Percentiles rank a stretch among this genome's conserved stretches.
These are phyloP conservation scores for Bombus confusus DNA, from an alignment of 1,140 invertebrate species.

Conservation along the genomic window DNA sequence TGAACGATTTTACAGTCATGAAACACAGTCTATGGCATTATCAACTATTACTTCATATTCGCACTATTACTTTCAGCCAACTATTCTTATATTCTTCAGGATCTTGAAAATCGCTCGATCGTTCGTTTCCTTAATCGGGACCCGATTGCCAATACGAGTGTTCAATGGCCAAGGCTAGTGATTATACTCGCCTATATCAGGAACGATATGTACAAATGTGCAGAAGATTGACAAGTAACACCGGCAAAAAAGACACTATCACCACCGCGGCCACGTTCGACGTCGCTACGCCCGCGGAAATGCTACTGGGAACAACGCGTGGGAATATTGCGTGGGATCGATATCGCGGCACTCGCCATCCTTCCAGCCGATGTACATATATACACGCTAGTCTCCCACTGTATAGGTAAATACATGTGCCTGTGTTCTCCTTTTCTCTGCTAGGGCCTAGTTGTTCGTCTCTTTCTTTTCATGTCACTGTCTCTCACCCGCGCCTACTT, in stretches of 20 bases:
- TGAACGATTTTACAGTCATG: neutral
- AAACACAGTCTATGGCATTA: neutral
- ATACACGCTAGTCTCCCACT: conserved; percentile 21
- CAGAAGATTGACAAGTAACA: neutral
- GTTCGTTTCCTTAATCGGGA: neutral
- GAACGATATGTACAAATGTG: neutral
- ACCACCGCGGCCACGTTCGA: conserved; percentile 32
- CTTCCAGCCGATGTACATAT: conserved; percentile 57
- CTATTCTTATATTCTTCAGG: neutral
- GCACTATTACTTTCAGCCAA: neutral
- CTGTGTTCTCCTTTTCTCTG: conserved; percentile 6
- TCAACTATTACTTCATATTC: neutral
- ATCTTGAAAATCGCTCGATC: neutral
- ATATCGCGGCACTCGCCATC: conserved; percentile 74
- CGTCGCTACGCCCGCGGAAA: conserved; percentile 52
- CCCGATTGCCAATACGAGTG: neutral
- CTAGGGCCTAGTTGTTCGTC: conserved; percentile 13
- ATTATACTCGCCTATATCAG: neutral
- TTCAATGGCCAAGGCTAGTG: neutral
- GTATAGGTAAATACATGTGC: conserved; percentile 25
- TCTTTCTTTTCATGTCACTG: neutral
- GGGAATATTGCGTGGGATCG: conserved; percentile 75
- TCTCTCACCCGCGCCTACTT: neutral
- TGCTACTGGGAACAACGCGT: conserved; percentile 63
- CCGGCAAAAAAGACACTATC: conserved; percentile 57